Percentiles rank a stretch among this genome's conserved stretches.
These are phyloP conservation scores for Hippocampus barbouri DNA, from an alignment of 2,113 vertebrate species.

Conservation along the genomic window DNA sequence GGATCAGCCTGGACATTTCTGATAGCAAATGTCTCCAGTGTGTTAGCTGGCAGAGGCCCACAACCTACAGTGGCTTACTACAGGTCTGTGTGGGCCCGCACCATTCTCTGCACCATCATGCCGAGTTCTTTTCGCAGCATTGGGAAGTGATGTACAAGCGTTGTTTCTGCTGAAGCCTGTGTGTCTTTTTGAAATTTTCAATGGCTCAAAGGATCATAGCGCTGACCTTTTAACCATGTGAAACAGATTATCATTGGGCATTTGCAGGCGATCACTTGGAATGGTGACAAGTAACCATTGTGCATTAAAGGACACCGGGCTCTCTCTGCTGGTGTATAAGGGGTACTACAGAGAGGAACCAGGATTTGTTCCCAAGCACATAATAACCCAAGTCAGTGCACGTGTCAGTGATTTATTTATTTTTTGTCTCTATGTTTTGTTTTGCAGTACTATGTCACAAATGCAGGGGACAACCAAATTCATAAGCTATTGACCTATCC, in stretches of 20 bases:
- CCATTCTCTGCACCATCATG: slow-evolving; percentile 47
- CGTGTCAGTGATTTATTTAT: no score
- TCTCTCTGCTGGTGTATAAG: slow-evolving; percentile 32
- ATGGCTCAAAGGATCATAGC: slow-evolving; percentile 35
- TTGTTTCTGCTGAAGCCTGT: slow-evolving; percentile 24
- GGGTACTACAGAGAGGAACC: slow-evolving; percentile 12
- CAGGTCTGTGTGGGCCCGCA: slow-evolving; percentile 32
- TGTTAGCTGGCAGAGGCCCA: slow-evolving; percentile 55
- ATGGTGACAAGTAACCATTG: slow-evolving; percentile 8
- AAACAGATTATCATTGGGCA: slow-evolving; percentile 34
- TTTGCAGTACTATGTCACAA: no score
- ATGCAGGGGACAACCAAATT: not conserved
- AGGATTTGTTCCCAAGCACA: not conserved
- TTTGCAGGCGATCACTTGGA: slow-evolving; percentile 34
- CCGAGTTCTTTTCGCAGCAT: slow-evolving; percentile 39
- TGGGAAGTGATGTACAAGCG: slow-evolving; percentile 24
- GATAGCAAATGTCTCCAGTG: slow-evolving; percentile 49
- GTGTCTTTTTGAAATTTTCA: slow-evolving; percentile 25
- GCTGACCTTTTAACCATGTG: slow-evolving; percentile 36
- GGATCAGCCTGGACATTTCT: slow-evolving; percentile 48
- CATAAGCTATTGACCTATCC: not conserved
- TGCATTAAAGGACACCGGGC: slow-evolving; percentile 30
- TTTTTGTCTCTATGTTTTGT: no score
- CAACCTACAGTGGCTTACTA: slow-evolving; percentile 56
- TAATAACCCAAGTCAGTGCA: no score